Evolutionary conservation across 2,113 vertebrate genomes (phyloP), one percentile per base, ranked within the genome.

Genomic region (Channa argus): DNA sequence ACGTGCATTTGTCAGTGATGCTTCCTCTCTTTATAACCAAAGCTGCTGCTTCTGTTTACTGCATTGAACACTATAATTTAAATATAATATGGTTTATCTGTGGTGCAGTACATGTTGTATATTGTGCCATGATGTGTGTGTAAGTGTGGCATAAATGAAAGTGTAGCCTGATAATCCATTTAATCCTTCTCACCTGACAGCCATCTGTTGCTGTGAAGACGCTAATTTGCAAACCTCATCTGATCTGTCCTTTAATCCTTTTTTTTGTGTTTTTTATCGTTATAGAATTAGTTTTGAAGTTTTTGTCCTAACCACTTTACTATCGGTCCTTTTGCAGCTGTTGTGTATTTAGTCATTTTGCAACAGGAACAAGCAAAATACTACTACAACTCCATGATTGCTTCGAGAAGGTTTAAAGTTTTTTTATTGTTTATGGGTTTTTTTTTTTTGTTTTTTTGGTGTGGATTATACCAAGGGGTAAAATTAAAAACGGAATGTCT

Each of bases 101-200:
- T n/a, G 24, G 1, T 24, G 24, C 24, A 24, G 38, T 46, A 15
- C 44, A n/a, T 46, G 5, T 45, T 5, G 5, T 62, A 7, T 9
- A 9, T 58, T 2, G 34, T 12, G 9, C 36, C 14, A 41, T 9
- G 1, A 37, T 52, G 6, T 5, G 47, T 47, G 50, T 46, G 34
- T 41, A 33, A 12, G n/a, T 45, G 1, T 13, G 36, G 14, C 10
- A 13, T 0, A 2, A 66, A 81, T 76, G 81, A 90, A 85, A 85
- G 79, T 90, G 71, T 45, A 58, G 58, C 63, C 9, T 15, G 44
- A 60, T 63, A 61, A 52, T 56, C 3, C 9, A 12, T 53, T 44
- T 68, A 80, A 87, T 86, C 82, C 74, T 45, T 44, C 36, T 64
- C 56, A 76, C 68, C 80, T 84, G 84, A 77, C 55, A 43, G 49